Conservation (phyloP, 2,888 invertebrate species). For the Syrphus vitripennis region DNA sequence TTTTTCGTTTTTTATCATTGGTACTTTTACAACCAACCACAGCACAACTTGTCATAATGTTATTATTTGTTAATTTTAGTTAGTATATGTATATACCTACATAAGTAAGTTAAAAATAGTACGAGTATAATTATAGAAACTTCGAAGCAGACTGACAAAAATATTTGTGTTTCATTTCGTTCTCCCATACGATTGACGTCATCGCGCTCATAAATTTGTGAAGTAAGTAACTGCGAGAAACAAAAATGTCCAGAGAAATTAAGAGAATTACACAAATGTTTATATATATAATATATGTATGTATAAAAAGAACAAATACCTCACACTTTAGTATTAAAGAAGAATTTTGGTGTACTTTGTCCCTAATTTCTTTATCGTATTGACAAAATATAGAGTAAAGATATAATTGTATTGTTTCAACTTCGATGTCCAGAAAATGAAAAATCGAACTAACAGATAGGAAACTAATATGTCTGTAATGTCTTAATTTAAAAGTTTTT, state of each 20-base stretch:
- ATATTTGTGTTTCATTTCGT: neutral
- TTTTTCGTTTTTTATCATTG: neutral
- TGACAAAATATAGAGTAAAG: too few relatives aligned
- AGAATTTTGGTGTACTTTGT: too few relatives aligned
- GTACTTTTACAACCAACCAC: neutral
- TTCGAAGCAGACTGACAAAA: neutral
- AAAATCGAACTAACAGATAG: too few relatives aligned
- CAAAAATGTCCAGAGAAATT: neutral
- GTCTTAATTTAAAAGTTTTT: too few relatives aligned
- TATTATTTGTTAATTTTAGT: neutral
- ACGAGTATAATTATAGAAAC: neutral
- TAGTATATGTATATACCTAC: neutral
- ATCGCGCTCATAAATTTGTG: neutral
- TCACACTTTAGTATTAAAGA: too few relatives aligned
- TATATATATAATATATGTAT: too few relatives aligned
- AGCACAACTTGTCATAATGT: neutral
- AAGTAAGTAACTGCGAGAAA: neutral
- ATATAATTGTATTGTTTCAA: too few relatives aligned
- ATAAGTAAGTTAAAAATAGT: too few relatives aligned
- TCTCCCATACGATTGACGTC: conserved; percentile 28
- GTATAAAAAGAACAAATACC: too few relatives aligned
- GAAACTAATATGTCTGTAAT: too few relatives aligned
- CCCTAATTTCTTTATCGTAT: too few relatives aligned
- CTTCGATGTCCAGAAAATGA: too few relatives aligned
- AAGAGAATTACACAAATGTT: neutral